These are phyloP conservation scores for Pogonomyrmex californicus DNA, from an alignment of 1,140 invertebrate genomes.

Conservation along the genomic window DNA sequence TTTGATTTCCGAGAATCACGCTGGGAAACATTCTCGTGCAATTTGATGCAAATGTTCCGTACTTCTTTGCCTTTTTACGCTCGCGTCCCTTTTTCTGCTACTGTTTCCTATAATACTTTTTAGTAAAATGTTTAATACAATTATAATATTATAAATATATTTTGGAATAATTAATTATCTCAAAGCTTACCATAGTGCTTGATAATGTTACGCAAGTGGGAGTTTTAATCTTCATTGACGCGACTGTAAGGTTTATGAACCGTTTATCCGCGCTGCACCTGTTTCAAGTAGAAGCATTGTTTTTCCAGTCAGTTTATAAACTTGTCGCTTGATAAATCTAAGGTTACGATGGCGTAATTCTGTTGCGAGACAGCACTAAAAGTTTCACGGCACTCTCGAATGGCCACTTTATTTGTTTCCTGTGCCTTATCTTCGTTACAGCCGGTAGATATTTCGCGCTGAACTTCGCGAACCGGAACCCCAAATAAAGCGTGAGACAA, in stretches of 20 bases:
- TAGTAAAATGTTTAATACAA: not conserved
- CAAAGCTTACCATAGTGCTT: not conserved
- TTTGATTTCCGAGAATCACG: slow-evolving; percentile 21
- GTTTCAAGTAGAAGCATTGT: slow-evolving; percentile 24
- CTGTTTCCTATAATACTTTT: not conserved
- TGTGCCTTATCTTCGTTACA: slow-evolving; percentile 65
- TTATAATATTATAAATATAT: not conserved
- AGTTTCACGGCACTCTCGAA: slow-evolving; percentile 59
- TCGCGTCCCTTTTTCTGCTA: not conserved
- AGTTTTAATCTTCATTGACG: slow-evolving; percentile 8
- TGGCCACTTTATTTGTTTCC: slow-evolving; percentile 60
- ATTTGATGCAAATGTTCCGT: not conserved
- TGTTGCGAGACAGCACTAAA: slow-evolving; percentile 59
- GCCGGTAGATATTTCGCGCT: slow-evolving; percentile 47
- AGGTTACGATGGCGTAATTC: slow-evolving; percentile 62
- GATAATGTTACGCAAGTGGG: not conserved
- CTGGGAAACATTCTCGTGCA: not conserved
- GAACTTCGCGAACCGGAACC: slow-evolving; percentile 32
- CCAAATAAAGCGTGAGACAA: slow-evolving; percentile 61
- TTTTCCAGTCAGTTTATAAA: slow-evolving; percentile 58
- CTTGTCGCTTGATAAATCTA: slow-evolving; percentile 65
- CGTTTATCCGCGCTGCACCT: slow-evolving; percentile 56
- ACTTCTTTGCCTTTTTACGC: not conserved
- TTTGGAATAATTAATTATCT: not conserved
- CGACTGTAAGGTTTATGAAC: slow-evolving; percentile 8